Conservation (phyloP, 2,113 vertebrate species). For the Entelurus aequoreus region DNA sequence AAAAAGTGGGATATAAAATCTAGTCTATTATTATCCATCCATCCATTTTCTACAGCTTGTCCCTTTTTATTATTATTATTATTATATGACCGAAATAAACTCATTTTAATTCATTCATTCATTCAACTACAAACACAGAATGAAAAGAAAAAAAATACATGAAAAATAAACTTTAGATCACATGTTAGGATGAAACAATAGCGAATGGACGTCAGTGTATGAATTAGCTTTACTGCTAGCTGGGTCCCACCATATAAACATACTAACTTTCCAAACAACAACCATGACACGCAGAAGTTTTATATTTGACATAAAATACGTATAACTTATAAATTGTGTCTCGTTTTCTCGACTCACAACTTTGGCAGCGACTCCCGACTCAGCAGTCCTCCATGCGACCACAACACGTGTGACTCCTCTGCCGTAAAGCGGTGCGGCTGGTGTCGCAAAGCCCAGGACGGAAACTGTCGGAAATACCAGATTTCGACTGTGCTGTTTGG, state of each 20-base stretch:
- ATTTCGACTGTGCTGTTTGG: too few species aligned
- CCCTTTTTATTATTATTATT: too few species aligned
- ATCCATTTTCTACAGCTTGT: too few species aligned
- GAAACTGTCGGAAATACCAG: too few species aligned
- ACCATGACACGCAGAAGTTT: fast-evolving
- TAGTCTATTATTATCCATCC: too few species aligned
- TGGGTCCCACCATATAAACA: neutral
- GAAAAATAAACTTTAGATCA: neutral
- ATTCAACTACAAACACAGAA: neutral
- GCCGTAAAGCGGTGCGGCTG: conserved; percentile 18
- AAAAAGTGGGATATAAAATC: too few species aligned
- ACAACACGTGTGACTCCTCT: conserved; percentile 47
- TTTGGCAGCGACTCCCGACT: neutral
- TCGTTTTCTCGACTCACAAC: neutral
- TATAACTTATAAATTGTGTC: fast-evolving
- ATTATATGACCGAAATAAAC: too few species aligned
- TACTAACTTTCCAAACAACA: neutral
- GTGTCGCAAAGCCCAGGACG: neutral
- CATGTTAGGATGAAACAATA: too few species aligned
- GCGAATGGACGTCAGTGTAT: neutral
- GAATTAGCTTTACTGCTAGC: conserved; percentile 30
- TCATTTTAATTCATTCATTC: too few species aligned
- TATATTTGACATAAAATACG: neutral
- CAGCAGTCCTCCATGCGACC: conserved; percentile 19
- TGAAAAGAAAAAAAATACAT: neutral